Evolutionary conservation across 2,797 vertebrate species (phyloP).

Genomic region (Buceros bicornis): DNA sequence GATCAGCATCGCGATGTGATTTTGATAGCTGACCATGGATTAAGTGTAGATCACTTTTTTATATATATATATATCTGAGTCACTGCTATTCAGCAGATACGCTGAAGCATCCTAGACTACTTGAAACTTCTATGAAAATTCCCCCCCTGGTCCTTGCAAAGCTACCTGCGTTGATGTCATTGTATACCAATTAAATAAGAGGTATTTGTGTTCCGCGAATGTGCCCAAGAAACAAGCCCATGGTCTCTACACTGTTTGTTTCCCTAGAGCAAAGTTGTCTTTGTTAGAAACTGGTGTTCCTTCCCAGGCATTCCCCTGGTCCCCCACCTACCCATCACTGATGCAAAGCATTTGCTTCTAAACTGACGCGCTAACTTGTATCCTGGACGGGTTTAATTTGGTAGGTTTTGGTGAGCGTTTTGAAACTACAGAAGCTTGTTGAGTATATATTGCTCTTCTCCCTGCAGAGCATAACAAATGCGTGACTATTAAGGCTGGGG

Average conservation of each 20-base stretch:
- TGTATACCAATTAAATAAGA: neutral
- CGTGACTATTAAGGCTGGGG: neutral
- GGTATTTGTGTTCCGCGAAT: neutral
- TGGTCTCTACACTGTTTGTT: neutral
- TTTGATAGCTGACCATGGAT: neutral
- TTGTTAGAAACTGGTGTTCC: neutral
- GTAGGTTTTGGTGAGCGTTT: neutral
- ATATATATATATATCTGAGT: neutral
- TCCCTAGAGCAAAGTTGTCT: neutral
- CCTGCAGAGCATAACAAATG: slow-evolving; percentile 43
- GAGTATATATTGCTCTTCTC: neutral
- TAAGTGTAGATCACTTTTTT: neutral
- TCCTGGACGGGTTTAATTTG: neutral
- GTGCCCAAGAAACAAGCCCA: neutral
- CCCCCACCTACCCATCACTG: neutral
- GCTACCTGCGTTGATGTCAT: neutral
- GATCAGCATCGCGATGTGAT: neutral
- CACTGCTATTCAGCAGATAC: neutral
- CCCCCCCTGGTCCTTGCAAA: neutral
- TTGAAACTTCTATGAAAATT: neutral
- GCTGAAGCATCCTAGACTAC: neutral
- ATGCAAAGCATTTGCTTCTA: neutral
- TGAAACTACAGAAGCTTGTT: neutral
- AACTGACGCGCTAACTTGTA: neutral
- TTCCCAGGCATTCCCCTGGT: neutral